Percentiles rank a stretch among this genome's conserved stretches.
Conservation (phyloP, 1,140 invertebrate species). For the Tetramorium parvispinum region DNA sequence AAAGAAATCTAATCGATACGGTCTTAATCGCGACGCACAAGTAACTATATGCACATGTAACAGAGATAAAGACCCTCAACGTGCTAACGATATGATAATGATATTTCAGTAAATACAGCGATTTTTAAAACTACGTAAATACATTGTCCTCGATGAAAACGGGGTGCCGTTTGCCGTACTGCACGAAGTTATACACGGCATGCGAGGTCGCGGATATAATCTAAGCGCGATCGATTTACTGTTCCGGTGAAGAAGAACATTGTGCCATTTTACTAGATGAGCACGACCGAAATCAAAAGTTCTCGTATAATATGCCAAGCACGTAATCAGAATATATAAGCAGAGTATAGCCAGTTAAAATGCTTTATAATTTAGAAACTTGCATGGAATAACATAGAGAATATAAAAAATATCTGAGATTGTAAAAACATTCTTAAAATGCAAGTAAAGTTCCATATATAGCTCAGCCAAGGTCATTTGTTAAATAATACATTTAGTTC, state of each 20-base stretch:
- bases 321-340: constrained; percentile 6
- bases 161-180: not conserved
- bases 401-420: constrained; percentile 3
- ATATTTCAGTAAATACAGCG: constrained; percentile 37
- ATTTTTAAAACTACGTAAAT: constrained; percentile 41
- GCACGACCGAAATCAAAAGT: constrained; percentile 5
- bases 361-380: constrained; percentile 8
- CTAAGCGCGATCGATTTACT: constrained; percentile 68
- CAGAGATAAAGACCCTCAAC: constrained; percentile 11
- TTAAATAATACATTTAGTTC: constrained; percentile 21
- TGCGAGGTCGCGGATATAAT: constrained; percentile 70
- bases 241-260: constrained; percentile 65
- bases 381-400: not conserved
- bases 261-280: constrained; percentile 55
- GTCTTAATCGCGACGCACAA: constrained; percentile 2
- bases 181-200: constrained; percentile 52
- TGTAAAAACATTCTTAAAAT: constrained; percentile 1
- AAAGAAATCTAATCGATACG: not conserved
- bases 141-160: constrained; percentile 31
- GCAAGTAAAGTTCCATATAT: not conserved
- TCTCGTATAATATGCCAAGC: not conserved
- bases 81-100: constrained; percentile 33
- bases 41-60: not conserved
- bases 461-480: constrained; percentile 1
- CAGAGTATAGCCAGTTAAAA: not conserved